Base-by-base conservation (phyloP, 1,140 invertebrate genomes). In the Dysdera silvatica region DNA sequence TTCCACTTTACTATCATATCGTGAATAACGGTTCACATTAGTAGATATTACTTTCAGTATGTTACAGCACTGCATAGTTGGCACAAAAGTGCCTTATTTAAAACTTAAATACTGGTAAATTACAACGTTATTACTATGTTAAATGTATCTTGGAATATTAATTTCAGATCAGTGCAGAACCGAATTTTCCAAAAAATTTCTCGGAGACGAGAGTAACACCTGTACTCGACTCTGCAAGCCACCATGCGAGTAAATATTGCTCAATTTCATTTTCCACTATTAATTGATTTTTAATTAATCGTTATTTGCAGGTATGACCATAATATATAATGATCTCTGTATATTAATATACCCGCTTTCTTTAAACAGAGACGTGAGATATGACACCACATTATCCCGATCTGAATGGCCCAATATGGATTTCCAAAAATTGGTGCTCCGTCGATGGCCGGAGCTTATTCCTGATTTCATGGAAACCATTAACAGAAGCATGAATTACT, bases 371-470 rank as follows among this genome's bases (percentile, higher is more conserved):
- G 67, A 68, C 48, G 59, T 61, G 28, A 53, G 67, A 6, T 68
- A 68, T 48, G 67, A 68, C 33, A 12, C 67, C 1, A 68, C 67
- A 7, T 47, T 62, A 24, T 68, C 67, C 2, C 58, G 56, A 29
- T 66, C 67, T 26, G 67, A 68, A 47, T 68, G 67, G 67, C 67
- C 67, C 8, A 68, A 67, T 41, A 16, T 67, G 10, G 55, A 57
- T 32, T 58, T 67, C 31, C 63, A 68, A 55, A 41, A 66, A 37
- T 58, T 55, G 12, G 67, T 66, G 7, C n/a, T 68, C 4, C 49
- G 53, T 23, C 28, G 67, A 37, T 67, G 62, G 62, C 62, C 62
- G 20, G 48, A 53, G 8, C 41, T 65, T 6, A 52, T 16, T 48
- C 16, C 41, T 29, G 61, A 62, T 49, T 62, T 62, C 40, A 3